Percentiles rank a stretch among this genome's conserved stretches.
Evolutionary conservation across 2,113 vertebrate genomes (phyloP).

Genomic region (Python bivittatus): DNA sequence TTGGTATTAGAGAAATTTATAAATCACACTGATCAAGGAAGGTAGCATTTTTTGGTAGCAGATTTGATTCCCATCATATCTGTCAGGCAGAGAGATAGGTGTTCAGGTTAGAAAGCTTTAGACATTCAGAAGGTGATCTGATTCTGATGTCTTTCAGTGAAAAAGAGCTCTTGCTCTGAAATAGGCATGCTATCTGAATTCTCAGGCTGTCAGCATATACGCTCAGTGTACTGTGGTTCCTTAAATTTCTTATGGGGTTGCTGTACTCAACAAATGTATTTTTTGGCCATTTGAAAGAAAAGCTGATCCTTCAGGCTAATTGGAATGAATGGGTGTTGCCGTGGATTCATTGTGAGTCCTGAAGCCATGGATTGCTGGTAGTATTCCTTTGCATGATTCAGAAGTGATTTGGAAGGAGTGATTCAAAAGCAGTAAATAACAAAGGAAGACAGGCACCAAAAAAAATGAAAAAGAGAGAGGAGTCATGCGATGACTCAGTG

Average conservation of each 20-base stretch:
- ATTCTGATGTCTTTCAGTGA: background rate
- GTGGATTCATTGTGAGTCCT: background rate
- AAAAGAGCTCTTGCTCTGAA: background rate
- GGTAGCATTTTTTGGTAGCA: background rate
- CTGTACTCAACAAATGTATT: background rate
- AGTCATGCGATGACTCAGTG: background rate
- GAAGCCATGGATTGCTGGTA: background rate
- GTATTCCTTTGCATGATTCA: background rate
- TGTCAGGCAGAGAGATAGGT: background rate
- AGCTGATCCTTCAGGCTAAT: background rate
- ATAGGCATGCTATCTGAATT: background rate
- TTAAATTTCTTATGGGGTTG: background rate
- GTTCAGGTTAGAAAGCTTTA: background rate
- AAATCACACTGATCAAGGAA: background rate
- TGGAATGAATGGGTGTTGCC: background rate
- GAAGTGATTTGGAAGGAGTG: background rate
- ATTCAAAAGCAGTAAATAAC: background rate
- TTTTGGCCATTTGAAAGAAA: background rate
- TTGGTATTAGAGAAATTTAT: background rate
- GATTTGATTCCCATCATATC: background rate
- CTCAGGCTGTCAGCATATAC: background rate
- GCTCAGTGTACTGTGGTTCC: background rate
- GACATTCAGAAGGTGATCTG: background rate
- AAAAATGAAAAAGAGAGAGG: background rate
- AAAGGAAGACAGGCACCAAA: background rate